These are phyloP conservation scores for Manacus vitellinus DNA, from an alignment of 2,113 vertebrate genomes.

Conservation along the genomic window DNA sequence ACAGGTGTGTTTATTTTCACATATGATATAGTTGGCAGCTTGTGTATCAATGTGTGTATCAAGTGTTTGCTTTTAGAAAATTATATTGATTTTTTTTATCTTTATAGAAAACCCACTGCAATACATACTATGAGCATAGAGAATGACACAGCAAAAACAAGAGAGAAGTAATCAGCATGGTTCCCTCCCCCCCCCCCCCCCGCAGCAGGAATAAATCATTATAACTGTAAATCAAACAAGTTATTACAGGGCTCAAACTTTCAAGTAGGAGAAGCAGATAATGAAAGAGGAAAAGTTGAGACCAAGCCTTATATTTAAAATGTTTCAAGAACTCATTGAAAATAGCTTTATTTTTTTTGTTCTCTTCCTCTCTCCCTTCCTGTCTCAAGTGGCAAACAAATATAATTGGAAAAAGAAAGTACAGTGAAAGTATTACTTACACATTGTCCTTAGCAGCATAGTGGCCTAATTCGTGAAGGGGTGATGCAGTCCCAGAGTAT, in stretches of 20 bases:
- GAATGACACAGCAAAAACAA: conserved; percentile 48
- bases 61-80: background rate
- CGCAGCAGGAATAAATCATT: conserved; percentile 30
- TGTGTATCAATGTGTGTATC: background rate
- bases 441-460: background rate
- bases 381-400: conserved; percentile 1
- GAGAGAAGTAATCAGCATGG: conserved; percentile 4
- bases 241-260: conserved; percentile 41
- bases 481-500: background rate
- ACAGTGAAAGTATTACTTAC: conserved; percentile 2
- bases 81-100: background rate
- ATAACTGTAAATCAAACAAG: conserved; percentile 40
- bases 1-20: background rate
- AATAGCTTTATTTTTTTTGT: background rate
- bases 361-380: background rate
- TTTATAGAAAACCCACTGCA: background rate
- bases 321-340: background rate
- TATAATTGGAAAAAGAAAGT: background rate
- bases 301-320: background rate
- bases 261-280: conserved; percentile 11
- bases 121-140: background rate
- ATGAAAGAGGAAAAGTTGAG: conserved; percentile 39
- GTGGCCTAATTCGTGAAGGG: background rate
- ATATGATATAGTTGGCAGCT: background rate
- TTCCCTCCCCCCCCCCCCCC: background rate